phyloP scores from a whole-genome alignment of 2,113 vertebrate species.

The Deroptyus accipitrinus region DNA sequence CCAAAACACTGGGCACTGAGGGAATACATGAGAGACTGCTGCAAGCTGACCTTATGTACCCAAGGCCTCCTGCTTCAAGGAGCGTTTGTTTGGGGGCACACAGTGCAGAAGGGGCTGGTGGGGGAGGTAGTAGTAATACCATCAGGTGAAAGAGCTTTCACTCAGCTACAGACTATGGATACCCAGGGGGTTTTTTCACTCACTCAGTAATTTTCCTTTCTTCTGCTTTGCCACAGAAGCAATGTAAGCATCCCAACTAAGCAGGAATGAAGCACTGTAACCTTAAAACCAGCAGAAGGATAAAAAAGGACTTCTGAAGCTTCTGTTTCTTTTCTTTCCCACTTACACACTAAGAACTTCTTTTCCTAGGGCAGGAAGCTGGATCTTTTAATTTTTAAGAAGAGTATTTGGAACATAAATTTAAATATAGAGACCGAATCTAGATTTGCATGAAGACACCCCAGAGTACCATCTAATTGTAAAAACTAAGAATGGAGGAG shows the following conservation, averaged over 20 bases:
- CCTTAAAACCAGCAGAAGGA: neutral
- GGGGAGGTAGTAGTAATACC: fast-evolving
- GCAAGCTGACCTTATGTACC: neutral
- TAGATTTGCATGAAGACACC: constrained; percentile 12
- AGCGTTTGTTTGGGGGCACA: neutral
- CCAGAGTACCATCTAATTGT: constrained; percentile 11
- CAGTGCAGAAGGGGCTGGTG: fast-evolving
- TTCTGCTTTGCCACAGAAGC: neutral
- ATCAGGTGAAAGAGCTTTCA: neutral
- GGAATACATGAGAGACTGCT: neutral
- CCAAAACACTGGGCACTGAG: fast-evolving
- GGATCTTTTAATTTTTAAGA: neutral
- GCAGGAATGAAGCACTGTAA: neutral
- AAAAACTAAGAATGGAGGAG: constrained; percentile 43
- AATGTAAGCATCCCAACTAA: neutral
- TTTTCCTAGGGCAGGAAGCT: neutral
- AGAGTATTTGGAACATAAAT: neutral
- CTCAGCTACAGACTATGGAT: neutral
- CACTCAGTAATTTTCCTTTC: neutral
- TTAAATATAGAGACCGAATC: neutral
- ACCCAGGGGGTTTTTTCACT: neutral
- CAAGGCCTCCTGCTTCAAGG: neutral
- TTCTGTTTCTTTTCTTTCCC: neutral
- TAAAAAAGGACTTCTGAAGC: neutral
- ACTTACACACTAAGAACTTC: neutral